These are phyloP conservation scores for Sciurus carolinensis DNA, from an alignment of 2,797 vertebrate species.

Conservation along the genomic window DNA sequence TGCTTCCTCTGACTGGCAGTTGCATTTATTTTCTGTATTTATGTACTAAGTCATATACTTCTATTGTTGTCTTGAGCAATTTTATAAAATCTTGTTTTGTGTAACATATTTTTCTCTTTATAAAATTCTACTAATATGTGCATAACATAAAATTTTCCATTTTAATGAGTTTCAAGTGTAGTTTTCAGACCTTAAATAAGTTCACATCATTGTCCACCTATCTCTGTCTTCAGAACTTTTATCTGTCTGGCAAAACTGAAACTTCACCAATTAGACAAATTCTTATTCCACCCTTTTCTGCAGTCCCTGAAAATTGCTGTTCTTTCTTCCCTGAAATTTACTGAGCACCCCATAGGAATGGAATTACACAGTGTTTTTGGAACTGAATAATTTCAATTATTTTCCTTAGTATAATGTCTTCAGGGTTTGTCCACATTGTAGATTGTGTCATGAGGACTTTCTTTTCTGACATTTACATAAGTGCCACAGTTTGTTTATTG, in stretches of 20 bases:
- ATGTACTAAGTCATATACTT: background rate
- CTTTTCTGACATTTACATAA: background rate
- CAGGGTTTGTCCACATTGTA: background rate
- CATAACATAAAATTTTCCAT: no score
- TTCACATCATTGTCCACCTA: no score
- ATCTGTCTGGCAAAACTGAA: slow-evolving; percentile 41
- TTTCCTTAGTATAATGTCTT: background rate
- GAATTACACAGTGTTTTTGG: background rate
- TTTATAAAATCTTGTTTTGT: slow-evolving; percentile 29
- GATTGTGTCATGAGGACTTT: background rate
- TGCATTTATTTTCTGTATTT: background rate
- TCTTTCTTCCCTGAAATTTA: slow-evolving; percentile 18
- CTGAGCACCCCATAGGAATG: background rate
- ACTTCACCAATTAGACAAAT: background rate
- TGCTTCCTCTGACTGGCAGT: no score
- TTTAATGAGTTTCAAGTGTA: no score
- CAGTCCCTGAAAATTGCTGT: background rate
- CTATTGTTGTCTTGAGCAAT: slow-evolving; percentile 20
- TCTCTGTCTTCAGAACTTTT: background rate
- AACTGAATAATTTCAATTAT: background rate
- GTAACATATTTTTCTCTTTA: no score
- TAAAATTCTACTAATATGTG: no score
- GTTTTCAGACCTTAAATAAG: no score
- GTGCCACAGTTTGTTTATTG: background rate
- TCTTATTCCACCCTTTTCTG: background rate